phyloP scores from a whole-genome alignment of 1,140 invertebrate genomes.

The Panulirus ornatus region DNA sequence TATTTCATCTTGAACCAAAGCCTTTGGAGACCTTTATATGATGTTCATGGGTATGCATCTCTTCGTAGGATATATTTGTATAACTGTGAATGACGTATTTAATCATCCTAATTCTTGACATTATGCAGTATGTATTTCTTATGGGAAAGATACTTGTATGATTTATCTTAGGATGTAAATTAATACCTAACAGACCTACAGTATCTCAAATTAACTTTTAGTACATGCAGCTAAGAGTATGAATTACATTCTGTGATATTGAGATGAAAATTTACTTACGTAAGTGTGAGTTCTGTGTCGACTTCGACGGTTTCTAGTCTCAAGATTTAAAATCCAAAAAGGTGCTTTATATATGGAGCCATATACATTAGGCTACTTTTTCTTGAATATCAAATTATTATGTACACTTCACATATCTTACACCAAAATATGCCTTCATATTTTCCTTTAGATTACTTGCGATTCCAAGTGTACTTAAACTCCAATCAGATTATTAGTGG shows the following conservation, averaged over 20 bases:
- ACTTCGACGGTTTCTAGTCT: constrained; percentile 20
- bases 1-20: background rate
- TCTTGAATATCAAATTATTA: background rate
- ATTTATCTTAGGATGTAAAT: background rate
- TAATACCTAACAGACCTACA: background rate
- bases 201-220: constrained; percentile 22
- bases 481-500: background rate
- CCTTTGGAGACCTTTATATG: background rate
- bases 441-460: background rate
- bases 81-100: background rate
- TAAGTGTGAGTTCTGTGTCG: background rate
- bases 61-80: background rate
- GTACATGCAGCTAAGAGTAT: constrained; percentile 22
- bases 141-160: background rate
- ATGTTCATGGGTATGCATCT: background rate
- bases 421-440: background rate
- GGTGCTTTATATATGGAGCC: constrained; percentile 23
- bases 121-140: background rate
- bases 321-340: constrained; percentile 34
- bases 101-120: background rate
- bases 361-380: background rate
- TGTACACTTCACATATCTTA: background rate
- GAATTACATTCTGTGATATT: constrained; percentile 32
- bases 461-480: background rate
- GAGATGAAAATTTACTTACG: constrained; percentile 6